These are phyloP conservation scores for Anastatus disparis DNA, from an alignment of 1,140 invertebrate species.

Conservation along the genomic window DNA sequence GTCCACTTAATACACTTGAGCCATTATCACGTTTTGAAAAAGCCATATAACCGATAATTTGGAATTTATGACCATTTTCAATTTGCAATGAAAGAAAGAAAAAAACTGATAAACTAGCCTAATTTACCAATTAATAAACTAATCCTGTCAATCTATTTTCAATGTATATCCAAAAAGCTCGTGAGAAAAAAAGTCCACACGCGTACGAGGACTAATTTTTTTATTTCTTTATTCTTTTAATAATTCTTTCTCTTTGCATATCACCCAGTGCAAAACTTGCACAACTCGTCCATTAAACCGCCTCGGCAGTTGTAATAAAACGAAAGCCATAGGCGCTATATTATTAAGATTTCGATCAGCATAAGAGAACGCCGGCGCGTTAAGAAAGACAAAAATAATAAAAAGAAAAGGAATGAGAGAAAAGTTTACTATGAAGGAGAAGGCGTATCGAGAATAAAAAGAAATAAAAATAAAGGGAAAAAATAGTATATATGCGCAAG, in stretches of 20 bases:
- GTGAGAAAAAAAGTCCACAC: not conserved
- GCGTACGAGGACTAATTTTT: not conserved
- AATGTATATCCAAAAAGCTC: not conserved
- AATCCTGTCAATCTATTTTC: not conserved
- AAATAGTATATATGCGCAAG: no score
- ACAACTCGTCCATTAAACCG: slow-evolving; percentile 15
- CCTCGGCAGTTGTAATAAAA: not conserved
- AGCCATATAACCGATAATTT: not conserved
- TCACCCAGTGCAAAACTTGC: not conserved
- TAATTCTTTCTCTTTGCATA: not conserved
- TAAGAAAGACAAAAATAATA: not conserved
- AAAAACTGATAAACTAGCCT: no score
- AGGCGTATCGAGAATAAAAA: no score
- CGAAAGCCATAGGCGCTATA: slow-evolving; percentile 1
- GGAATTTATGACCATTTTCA: not conserved
- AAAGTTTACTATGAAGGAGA: no score
- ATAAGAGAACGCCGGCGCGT: no score
- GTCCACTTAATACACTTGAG: slow-evolving; percentile 13
- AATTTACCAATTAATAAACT: not conserved
- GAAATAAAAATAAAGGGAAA: no score
- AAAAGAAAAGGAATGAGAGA: no score
- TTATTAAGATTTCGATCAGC: slow-evolving; percentile 33
- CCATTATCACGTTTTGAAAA: not conserved
- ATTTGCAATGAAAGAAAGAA: no score
- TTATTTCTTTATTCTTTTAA: not conserved